These are phyloP conservation scores for Paedocypris sp. DNA, from an alignment of 2,113 vertebrate genomes.

Conservation along the genomic window DNA sequence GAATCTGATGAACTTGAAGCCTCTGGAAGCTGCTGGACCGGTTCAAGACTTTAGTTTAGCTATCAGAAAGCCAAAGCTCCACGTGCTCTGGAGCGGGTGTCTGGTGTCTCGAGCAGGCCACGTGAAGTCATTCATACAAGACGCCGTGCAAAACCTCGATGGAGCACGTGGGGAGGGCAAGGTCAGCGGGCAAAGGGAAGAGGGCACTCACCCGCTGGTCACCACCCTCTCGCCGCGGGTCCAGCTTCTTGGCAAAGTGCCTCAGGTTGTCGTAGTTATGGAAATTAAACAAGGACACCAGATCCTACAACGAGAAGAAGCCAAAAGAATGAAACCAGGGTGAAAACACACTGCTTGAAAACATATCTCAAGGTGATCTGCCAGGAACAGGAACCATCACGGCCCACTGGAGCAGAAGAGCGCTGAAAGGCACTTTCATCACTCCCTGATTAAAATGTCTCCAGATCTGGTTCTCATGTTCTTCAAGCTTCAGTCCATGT, in stretches of 20 bases:
- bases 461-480: not conserved
- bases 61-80: too few relatives aligned
- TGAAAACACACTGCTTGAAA: not conserved
- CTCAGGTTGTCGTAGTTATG: conserved; percentile 98
- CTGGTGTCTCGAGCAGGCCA: not conserved
- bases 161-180: conserved; percentile 7
- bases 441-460: not conserved
- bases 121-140: conserved; percentile 10
- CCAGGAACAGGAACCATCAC: not conserved
- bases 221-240: conserved; percentile 92
- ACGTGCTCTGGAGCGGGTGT: too few relatives aligned
- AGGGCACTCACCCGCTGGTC: conserved; percentile 87
- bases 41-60: too few relatives aligned
- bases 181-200: not conserved
- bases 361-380: not conserved
- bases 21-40: too few relatives aligned
- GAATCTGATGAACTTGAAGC: too few relatives aligned
- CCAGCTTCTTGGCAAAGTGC: conserved; percentile 94
- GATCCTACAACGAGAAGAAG: conserved; percentile 67
- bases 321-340: not conserved
- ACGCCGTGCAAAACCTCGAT: conserved; percentile 14
- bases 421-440: not conserved
- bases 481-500: not conserved
- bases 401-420: not conserved
- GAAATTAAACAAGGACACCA: conserved; percentile 94